Conservation (phyloP, 2,797 vertebrate species). For the Sebastes kiyomatsui region DNA sequence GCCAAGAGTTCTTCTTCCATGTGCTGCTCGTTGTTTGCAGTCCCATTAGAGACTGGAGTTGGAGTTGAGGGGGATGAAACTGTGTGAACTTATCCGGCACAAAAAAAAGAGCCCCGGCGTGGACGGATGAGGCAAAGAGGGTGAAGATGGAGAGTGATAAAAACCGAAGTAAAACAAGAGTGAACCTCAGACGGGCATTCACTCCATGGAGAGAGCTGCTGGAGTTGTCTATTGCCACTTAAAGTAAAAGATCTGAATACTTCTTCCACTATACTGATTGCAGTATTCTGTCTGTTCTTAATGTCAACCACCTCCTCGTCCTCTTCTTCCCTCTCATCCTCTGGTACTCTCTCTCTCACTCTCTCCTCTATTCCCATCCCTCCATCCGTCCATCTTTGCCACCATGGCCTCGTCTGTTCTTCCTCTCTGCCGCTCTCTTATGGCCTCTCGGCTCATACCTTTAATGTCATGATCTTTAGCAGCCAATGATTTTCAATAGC, state of each 20-base stretch:
- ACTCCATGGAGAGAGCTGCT: too few species aligned
- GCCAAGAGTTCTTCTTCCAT: too few species aligned
- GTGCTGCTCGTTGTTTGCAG: too few species aligned
- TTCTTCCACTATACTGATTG: neutral
- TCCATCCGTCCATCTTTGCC: slow-evolving; percentile 17
- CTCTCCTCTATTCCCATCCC: neutral
- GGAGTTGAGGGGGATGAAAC: neutral
- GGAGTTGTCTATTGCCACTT: neutral
- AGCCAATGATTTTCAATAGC: slow-evolving; percentile 81
- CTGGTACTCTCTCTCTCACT: neutral
- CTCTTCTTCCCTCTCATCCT: neutral
- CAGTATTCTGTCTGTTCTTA: neutral
- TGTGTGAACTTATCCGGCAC: neutral
- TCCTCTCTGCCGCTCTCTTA: slow-evolving; percentile 11
- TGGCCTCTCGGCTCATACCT: slow-evolving; percentile 43
- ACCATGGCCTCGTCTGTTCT: slow-evolving; percentile 13
- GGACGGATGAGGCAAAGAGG: neutral
- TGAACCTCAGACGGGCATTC: neutral
- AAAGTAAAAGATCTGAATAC: neutral
- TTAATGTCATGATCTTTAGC: slow-evolving; percentile 83
- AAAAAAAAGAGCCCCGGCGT: neutral
- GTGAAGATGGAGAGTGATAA: neutral
- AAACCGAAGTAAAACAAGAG: neutral
- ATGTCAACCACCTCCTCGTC: neutral
- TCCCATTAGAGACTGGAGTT: too few species aligned